Base-by-base conservation (phyloP, 2,113 vertebrate species). In the Spea multiplicata region DNA sequence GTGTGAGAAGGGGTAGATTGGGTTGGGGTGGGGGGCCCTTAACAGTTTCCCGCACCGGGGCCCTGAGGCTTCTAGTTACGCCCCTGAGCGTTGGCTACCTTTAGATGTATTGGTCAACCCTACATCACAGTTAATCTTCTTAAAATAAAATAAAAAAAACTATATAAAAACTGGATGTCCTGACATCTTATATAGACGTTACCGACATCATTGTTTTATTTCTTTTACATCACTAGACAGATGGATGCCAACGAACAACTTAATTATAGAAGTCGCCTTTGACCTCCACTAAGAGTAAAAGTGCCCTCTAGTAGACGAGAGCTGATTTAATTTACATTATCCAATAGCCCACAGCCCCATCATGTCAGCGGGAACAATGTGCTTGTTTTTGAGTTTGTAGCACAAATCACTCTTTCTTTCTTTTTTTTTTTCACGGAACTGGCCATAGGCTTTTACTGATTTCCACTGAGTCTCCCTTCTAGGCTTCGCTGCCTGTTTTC, bases 321-420 rank as follows among this genome's bases (percentile, higher is more conserved):
- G 57, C 50, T 57, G 49, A 53, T 73, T 73, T 80, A 73, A 80
- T 80, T 30, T 80, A 70, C 48, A 72, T 55, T 79, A 66, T 80
- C 46, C 10, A n/a, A 49, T 73, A 44, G 70, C 77, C 70, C n/a
- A 66, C 50, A 67, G 70, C 6, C 13, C 13, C 12, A 64, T 66
- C 17, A 52, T 80, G 77, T 80, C 77, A 80, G 30, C 30, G 62
- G 71, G 45, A 73, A 80, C 67, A 47, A 64, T 7, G n/a, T 13
- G 50, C 49, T 65, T 46, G 14, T 12, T 57, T 30, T 17, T 16
- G 46, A 71, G 55, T 78, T 16, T 78, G n/a, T 30, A 57, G 44
- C n/a, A 65, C 9, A 30, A 50, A 62, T 53, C 8, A 44, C 12
- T 72, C 61, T 61, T 17, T 66, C 7, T 30, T 30, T 30, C 30